Base-by-base conservation (phyloP, 64 coral and sea anemone genomes). In the Montipora foliosa region DNA sequence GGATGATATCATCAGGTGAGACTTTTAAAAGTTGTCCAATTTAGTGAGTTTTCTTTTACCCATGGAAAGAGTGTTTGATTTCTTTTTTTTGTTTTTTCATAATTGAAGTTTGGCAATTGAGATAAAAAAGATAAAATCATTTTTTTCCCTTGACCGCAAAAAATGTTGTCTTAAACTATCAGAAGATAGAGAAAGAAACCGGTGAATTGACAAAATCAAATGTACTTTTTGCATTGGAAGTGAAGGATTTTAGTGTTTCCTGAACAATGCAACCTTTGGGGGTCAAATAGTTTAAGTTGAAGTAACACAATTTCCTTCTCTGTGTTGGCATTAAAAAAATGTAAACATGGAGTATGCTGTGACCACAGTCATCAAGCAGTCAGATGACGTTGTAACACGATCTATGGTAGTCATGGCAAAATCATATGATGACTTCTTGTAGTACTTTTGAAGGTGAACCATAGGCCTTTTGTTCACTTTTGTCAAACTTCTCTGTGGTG, bases 1-100 rank as follows among this genome's bases (percentile, higher is more conserved):
- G 19, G 98, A 99, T 82, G 98, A 99, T 53, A 99, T 99, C 17
- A 99, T 99, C 49, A 99, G 98, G 98, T 71, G 14, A 6, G 68
- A 37, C 37, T 71, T 22, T 5, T 71, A 15, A 5, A 5, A 24
- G 21, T 37, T 37, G 37, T 37, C 37, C 13, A 17, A 17, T 13
- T n/a, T n/a, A 4, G 12, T 68, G 64, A 37, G 37, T 37, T 37
- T 37, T 17, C 4, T 68, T 68, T 14, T 1, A 12, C 12, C 14
- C 8, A 16, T 13, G 14, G 17, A 68, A 68, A 5, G 8, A 68
- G 64, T n/a, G 11, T 4, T 8, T 57, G 53, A 57, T 57, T 57
- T 57, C 6, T 57, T 57, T 57, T 6, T 8, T 11, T 57, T 57
- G 11, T 57, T 57, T 6, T 8, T 8, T 6, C 53, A 57, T 57